A percentile compares a stretch with the other conserved stretches of the same genome.
phyloP scores from a whole-genome alignment of 2,113 vertebrate species.

The Martes martes region DNA sequence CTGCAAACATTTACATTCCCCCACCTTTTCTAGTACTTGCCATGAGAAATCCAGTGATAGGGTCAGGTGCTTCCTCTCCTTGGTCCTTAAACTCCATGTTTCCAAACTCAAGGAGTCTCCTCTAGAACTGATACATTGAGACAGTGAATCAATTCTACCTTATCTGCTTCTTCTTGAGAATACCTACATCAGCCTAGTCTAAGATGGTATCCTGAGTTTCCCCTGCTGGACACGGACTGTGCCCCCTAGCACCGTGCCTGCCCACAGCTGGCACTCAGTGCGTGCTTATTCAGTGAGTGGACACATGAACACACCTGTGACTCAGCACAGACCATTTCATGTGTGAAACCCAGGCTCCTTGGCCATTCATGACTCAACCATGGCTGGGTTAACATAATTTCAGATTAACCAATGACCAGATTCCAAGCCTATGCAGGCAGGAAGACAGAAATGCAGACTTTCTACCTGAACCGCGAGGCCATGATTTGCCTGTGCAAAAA shows the following conservation, averaged over 20 bases:
- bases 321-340: background rate
- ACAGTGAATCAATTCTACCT: background rate
- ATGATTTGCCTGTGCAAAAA: background rate
- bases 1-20: background rate
- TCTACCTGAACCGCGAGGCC: background rate
- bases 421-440: background rate
- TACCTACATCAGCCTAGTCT: background rate
- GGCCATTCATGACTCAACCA: background rate
- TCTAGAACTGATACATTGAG: background rate
- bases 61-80: background rate
- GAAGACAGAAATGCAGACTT: background rate
- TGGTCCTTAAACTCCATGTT: background rate
- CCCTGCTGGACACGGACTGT: background rate
- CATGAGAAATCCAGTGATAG: background rate
- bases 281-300: background rate
- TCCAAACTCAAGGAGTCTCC: background rate
- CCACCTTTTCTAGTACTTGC: background rate
- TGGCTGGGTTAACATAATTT: background rate
- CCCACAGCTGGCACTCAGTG: accelerated
- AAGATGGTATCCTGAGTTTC: background rate
- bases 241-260: background rate
- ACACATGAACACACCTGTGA: too few relatives aligned
- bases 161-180: background rate
- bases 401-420: background rate
- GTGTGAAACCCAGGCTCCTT: background rate